Conservation (phyloP, 2,888 invertebrate genomes). For the Serrognathus titanus region DNA sequence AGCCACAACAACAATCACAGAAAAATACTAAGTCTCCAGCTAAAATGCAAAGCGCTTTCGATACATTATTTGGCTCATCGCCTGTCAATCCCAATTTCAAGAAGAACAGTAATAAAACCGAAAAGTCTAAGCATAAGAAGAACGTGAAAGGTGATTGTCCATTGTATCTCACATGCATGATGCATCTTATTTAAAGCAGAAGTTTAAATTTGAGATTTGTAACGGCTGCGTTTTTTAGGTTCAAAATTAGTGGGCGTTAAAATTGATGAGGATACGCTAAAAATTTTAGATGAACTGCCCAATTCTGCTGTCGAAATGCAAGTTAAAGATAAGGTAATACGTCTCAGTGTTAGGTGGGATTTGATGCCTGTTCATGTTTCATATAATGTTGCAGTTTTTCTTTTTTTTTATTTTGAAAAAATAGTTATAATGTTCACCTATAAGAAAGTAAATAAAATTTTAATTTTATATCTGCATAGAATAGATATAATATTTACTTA, state of each 20-base stretch:
- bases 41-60: conserved; percentile 55
- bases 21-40: conserved; percentile 8
- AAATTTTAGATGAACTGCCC: conserved; percentile 84
- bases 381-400: too few species aligned
- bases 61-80: conserved; percentile 61
- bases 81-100: conserved; percentile 41
- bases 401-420: too few species aligned
- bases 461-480: too few species aligned
- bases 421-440: too few species aligned
- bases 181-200: not conserved
- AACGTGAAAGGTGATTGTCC: conserved; percentile 42
- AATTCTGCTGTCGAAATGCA: conserved; percentile 92
- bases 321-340: conserved; percentile 82
- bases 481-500: too few species aligned
- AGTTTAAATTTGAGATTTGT: conserved; percentile 5
- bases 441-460: too few species aligned
- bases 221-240: conserved; percentile 40
- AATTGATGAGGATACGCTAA: conserved; percentile 76
- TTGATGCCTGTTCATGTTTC: too few species aligned
- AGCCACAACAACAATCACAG: conserved; percentile 5
- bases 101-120: conserved; percentile 41
- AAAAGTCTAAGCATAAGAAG: conserved; percentile 23
- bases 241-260: conserved; percentile 69
- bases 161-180: not conserved
- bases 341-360: too few species aligned